Conservation (phyloP, 2,797 vertebrate genomes). For the Falco rusticolus region DNA sequence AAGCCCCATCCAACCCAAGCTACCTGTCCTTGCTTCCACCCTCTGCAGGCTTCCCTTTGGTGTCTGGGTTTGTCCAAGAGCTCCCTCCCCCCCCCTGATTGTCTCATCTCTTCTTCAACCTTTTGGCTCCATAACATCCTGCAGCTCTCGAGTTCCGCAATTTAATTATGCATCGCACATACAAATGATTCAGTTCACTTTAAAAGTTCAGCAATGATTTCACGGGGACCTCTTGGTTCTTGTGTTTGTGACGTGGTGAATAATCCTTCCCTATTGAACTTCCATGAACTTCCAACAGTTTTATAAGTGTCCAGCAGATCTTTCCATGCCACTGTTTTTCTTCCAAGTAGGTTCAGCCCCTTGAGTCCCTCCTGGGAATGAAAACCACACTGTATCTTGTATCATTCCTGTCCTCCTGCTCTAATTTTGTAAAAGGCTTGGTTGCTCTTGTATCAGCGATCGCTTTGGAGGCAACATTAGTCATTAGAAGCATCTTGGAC, state of each 20-base stretch:
- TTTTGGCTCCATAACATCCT: not conserved
- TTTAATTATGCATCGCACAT: not conserved
- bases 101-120: not conserved
- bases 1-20: too few relatives aligned
- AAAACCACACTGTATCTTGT: accelerated
- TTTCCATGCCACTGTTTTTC: not conserved
- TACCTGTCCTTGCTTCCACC: too few relatives aligned
- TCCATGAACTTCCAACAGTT: not conserved
- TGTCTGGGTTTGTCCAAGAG: too few relatives aligned
- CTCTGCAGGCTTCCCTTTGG: too few relatives aligned
- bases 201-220: not conserved
- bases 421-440: not conserved
- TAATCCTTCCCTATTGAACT: not conserved
- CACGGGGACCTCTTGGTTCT: not conserved
- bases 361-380: not conserved
- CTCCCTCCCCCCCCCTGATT: not conserved
- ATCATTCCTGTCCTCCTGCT: not conserved
- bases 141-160: not conserved
- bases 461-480: not conserved
- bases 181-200: not conserved
- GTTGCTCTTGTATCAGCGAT: not conserved
- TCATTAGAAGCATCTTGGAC: not conserved
- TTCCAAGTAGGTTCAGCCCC: not conserved
- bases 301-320: not conserved
- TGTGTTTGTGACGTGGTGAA: not conserved